Evolutionary conservation across 1,140 invertebrate species (phyloP).

Genomic region (Eriocheir sinensis): DNA sequence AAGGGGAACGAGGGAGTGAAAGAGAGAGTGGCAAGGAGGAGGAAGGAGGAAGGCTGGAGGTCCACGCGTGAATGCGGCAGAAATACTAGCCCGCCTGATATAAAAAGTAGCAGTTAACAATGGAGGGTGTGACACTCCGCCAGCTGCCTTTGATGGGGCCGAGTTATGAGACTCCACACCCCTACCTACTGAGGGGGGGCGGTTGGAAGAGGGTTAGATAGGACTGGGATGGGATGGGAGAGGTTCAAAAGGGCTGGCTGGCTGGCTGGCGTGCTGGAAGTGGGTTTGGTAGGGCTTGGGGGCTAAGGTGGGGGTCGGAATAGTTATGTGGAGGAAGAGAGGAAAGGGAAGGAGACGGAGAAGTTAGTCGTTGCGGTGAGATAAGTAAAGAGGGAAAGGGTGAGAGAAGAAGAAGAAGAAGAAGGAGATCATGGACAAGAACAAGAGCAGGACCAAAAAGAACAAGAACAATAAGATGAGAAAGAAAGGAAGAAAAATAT

Average conservation of each 20-base stretch:
- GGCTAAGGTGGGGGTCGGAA: not conserved
- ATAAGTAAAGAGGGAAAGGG: not conserved
- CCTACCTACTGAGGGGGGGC: not conserved
- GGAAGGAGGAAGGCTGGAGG: not conserved
- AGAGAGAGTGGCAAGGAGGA: not conserved
- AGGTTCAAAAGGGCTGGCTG: not conserved
- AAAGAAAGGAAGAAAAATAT: too few species aligned
- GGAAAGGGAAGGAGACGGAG: not conserved
- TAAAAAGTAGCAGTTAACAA: constrained; percentile 67
- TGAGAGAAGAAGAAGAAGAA: not conserved
- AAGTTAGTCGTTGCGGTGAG: not conserved
- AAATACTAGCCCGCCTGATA: constrained; percentile 64
- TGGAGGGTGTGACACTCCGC: constrained; percentile 64
- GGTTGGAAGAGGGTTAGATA: not conserved
- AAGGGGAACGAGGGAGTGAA: constrained; percentile 18
- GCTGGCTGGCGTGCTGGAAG: not conserved
- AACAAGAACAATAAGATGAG: not conserved
- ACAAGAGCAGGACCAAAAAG: not conserved
- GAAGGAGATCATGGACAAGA: too few species aligned
- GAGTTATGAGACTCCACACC: constrained; percentile 58
- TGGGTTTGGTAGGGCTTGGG: not conserved
- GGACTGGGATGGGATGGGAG: not conserved
- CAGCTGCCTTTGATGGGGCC: constrained; percentile 70
- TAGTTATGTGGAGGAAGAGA: not conserved
- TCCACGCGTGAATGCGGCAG: constrained; percentile 65